Evolutionary conservation across 2,113 vertebrate species (phyloP), one percentile per base, ranked within the genome.

Genomic region (Nymphicus hollandicus): DNA sequence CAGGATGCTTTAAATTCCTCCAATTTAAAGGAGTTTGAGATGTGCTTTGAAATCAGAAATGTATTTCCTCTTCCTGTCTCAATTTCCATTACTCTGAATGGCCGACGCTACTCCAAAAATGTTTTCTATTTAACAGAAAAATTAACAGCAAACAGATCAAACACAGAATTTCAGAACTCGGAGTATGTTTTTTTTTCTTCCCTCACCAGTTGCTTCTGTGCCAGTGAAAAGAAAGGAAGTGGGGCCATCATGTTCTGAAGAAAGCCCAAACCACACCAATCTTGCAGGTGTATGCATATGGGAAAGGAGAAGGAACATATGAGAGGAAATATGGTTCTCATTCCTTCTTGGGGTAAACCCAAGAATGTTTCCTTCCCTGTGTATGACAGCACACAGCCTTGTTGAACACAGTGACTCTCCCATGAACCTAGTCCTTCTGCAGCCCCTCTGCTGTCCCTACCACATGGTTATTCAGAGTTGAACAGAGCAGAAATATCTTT

Each of bases 1-100:
- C 29, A 60, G 43, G 80, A 93, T 90, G 82, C 50, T 96, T 96
- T 53, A 78, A 94, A 95, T 96, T 94, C 88, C 64, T 95, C 50
- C 63, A 70, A 2, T 93, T 90, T 80, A 95, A 93, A 93, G 41
- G 68, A 88, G 53, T n/a, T 90, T 65, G 86, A 90, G 85, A n/a
- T 70, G 49, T 29, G 33, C 37, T 83, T 83, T 73, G 58, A 93
- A 91, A 88, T 16, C 25, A 90, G 28, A 83, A 86, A 86, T 73
- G 10, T 19, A 31, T 82, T 82, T 65, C 49, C 41, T 80, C 58
- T 93, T 88, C 88, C 90, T 90, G 53, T 25, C 44, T 79, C 11
- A 27, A 35, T 39, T 83, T 80, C 82, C 58, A 81, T 49, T 82
- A 27, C 13, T 78, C 50, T 29, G 55, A 78, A 35, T 35, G 70